Evolutionary conservation across 2,888 invertebrate genomes (phyloP).

Genomic region (Ctena decussata): DNA sequence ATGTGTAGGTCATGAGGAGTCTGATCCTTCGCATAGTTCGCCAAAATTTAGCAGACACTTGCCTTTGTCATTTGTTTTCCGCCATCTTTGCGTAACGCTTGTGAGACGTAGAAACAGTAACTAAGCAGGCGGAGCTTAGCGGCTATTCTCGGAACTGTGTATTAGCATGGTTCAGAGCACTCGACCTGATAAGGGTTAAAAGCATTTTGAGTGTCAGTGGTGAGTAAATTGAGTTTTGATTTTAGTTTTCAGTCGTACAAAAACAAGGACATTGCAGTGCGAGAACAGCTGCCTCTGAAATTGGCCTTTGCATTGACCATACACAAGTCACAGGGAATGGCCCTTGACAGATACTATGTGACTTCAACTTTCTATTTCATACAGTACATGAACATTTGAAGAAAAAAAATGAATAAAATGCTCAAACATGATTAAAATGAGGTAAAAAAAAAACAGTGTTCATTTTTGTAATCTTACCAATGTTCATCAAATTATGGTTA

Average conservation of each 20-base stretch:
- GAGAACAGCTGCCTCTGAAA: conserved; percentile 38
- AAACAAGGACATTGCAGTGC: conserved; percentile 20
- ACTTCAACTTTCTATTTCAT: not conserved
- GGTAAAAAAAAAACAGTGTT: not conserved
- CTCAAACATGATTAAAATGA: not conserved
- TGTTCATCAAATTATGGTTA: not conserved
- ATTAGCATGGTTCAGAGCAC: not conserved
- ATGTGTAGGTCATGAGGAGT: too few species aligned
- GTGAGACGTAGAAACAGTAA: too few species aligned
- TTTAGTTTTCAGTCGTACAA: conserved; percentile 37
- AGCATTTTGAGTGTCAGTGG: not conserved
- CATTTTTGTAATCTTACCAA: not conserved
- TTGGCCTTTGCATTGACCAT: conserved; percentile 42
- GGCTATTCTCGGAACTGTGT: too few species aligned
- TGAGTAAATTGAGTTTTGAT: conserved; percentile 4
- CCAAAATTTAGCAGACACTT: too few species aligned
- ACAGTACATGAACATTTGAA: not conserved
- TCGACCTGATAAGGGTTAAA: not conserved
- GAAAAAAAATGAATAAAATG: not conserved
- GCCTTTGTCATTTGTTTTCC: too few species aligned
- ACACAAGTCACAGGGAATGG: conserved; percentile 44
- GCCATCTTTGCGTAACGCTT: too few species aligned
- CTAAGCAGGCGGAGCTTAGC: too few species aligned
- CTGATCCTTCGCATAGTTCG: too few species aligned
- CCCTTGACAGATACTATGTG: conserved; percentile 37